Percentiles rank a stretch among this genome's conserved stretches.
Evolutionary conservation across 2,888 invertebrate species (phyloP).

Genomic region (Ochropleura plecta): DNA sequence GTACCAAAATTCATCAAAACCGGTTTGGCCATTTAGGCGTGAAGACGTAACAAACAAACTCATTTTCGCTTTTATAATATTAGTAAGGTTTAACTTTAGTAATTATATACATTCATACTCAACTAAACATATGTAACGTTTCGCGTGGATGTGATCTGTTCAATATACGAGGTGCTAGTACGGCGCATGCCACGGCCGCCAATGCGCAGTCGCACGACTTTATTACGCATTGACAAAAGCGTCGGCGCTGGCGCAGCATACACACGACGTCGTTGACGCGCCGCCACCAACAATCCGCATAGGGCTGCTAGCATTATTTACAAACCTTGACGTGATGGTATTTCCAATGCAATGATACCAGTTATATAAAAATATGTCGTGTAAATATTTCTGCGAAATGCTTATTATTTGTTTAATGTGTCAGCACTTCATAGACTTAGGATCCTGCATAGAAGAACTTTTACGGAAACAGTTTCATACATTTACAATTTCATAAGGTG

Average conservation of each 20-base stretch:
- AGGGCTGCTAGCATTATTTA: conserved; percentile 67
- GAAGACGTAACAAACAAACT: too few species aligned
- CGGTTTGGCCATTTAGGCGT: too few species aligned
- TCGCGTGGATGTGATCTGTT: conserved; percentile 21
- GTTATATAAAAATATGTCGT: conserved; percentile 33
- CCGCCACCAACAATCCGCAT: conserved; percentile 61
- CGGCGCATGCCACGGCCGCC: conserved; percentile 63
- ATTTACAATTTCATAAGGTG: background rate
- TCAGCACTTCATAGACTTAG: background rate
- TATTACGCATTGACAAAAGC: conserved; percentile 83
- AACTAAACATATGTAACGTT: conserved; percentile 11
- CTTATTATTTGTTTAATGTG: background rate
- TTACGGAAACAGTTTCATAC: background rate
- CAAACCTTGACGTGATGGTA: conserved; percentile 64
- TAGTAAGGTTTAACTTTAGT: background rate
- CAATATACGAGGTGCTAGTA: conserved; percentile 47
- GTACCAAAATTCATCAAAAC: too few species aligned
- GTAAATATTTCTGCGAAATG: conserved; percentile 6
- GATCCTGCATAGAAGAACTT: background rate
- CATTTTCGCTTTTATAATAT: too few species aligned
- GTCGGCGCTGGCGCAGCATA: conserved; percentile 77
- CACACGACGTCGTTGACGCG: conserved; percentile 82
- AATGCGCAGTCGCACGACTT: conserved; percentile 60
- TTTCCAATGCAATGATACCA: conserved; percentile 47
- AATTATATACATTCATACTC: conserved; percentile 16